phyloP scores from a whole-genome alignment of 2,797 vertebrate species.

The Hafferia zeledoni region DNA sequence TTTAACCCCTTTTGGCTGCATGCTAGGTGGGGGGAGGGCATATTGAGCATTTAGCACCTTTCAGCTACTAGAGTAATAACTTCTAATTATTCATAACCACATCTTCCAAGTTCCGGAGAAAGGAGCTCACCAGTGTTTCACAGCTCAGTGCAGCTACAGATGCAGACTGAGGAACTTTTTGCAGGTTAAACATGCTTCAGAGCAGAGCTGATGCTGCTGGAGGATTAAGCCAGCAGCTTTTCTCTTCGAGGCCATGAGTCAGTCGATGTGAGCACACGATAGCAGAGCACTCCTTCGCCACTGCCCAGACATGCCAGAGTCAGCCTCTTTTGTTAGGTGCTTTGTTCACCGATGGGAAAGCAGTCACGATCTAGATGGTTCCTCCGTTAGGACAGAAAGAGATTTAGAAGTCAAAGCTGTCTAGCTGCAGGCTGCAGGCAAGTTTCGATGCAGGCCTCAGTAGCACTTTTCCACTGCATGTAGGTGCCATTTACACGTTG shows the following conservation, averaged over 20 bases:
- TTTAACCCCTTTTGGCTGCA: not conserved
- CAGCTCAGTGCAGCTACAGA: not conserved
- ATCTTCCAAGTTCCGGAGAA: not conserved
- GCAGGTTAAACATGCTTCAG: not conserved
- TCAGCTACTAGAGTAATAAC: not conserved
- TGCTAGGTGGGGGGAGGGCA: not conserved
- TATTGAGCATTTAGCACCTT: not conserved
- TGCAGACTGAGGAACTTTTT: not conserved
- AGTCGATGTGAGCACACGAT: constrained; percentile 29
- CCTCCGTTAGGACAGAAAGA: constrained; percentile 39
- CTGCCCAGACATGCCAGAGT: constrained; percentile 64
- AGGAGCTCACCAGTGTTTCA: not conserved
- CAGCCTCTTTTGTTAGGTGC: constrained; percentile 46
- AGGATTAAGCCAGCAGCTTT: constrained; percentile 26
- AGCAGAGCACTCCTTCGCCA: constrained; percentile 41
- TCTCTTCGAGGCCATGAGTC: constrained; percentile 39
- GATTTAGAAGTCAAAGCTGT: constrained; percentile 55
- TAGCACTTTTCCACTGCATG: not conserved
- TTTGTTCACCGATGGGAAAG: constrained; percentile 60
- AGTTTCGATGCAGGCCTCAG: constrained; percentile 47
- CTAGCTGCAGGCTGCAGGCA: constrained; percentile 48
- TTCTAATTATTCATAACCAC: not conserved
- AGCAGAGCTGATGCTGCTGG: not conserved
- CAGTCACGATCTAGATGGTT: constrained; percentile 53
- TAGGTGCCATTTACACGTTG: not conserved